phyloP scores from a whole-genome alignment of 2,797 vertebrate species.

The Crenuchus spilurus region DNA sequence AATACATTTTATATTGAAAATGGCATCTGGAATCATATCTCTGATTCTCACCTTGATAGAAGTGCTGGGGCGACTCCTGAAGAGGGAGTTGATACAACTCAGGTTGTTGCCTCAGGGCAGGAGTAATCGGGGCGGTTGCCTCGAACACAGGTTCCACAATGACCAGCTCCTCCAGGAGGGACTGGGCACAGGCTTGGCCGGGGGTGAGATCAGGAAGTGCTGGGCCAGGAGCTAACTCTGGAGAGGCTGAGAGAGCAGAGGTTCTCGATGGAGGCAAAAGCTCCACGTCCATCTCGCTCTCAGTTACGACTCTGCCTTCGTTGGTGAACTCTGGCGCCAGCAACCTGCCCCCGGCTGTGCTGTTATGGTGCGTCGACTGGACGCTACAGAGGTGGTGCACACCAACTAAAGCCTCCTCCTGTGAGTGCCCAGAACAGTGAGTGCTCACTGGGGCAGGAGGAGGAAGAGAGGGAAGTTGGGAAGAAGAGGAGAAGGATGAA shows the following conservation, averaged over 20 bases:
- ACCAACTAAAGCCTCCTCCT: conserved; percentile 57
- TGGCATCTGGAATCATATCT: background rate
- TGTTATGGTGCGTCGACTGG: conserved; percentile 56
- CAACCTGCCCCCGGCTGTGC: conserved; percentile 41
- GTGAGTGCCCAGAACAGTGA: conserved; percentile 58
- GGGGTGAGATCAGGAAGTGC: conserved; percentile 61
- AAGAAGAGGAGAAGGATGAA: conserved; percentile 48
- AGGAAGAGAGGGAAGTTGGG: conserved; percentile 39
- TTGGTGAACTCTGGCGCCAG: conserved; percentile 34
- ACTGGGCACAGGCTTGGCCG: conserved; percentile 73
- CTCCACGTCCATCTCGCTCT: conserved; percentile 49
- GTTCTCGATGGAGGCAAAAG: conserved; percentile 22
- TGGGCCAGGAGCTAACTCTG: conserved; percentile 26
- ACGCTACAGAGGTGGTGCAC: conserved; percentile 65
- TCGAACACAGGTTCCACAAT: conserved; percentile 82
- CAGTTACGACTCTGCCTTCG: conserved; percentile 24
- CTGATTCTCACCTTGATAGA: conserved; percentile 75
- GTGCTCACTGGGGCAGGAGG: conserved; percentile 41
- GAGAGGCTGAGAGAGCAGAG: conserved; percentile 36
- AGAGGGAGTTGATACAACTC: conserved; percentile 88
- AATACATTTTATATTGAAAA: background rate
- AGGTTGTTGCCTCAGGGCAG: conserved; percentile 79
- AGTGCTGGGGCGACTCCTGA: conserved; percentile 73
- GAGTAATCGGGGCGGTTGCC: conserved; percentile 79
- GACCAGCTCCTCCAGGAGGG: conserved; percentile 83